Evolutionary conservation across 1,140 invertebrate genomes (phyloP), one percentile per base, ranked within the genome.

Genomic region (Heliconius congener): DNA sequence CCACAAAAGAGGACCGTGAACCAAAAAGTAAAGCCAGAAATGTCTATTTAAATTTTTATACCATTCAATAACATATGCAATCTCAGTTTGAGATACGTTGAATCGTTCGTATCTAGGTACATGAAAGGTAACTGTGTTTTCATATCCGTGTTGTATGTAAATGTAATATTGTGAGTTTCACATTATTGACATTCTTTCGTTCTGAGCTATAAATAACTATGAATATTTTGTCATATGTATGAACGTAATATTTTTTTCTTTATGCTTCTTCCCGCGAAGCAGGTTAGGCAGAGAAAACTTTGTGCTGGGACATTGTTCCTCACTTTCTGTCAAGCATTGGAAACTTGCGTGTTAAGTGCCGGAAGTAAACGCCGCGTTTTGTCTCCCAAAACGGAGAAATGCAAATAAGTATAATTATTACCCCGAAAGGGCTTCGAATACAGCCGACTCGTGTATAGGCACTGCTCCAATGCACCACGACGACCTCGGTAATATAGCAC

Each of bases 141-240:
- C 73, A 50, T 77, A 71, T 18, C 46, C 76, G 46, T 82, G 82
- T 84, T 75, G 30, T 76, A 84, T 84, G 80, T 80, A 82, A 84
- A 84, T 84, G 82, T 84, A 82, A 84, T 82, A 82, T 80, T 82
- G 70, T 84, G 46, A 39, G 71, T 72, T 76, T 77, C 73, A 77
- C 77, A 81, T 83, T 83, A 78, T 77, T 83, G 80, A 79, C 82
- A 81, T 81, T 81, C 82, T 78, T 80, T 23, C 77, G 27, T 66
- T 50, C 73, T 81, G 72, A 23, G 57, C 57, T 76, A 46, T 71
- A 71, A 34, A 19, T 46, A 46, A 46, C 42, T 34, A n/a, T 76
- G 55, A 57, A 57, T 57, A 57, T 57, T 57, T 57, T 57, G 55
- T 57, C 55, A 11, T 57, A 57, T 3, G 3, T 57, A 57, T 57